Evolutionary conservation across 2,113 vertebrate genomes (phyloP), one percentile per base, ranked within the genome.

Genomic region (Nematolebias whitei): DNA sequence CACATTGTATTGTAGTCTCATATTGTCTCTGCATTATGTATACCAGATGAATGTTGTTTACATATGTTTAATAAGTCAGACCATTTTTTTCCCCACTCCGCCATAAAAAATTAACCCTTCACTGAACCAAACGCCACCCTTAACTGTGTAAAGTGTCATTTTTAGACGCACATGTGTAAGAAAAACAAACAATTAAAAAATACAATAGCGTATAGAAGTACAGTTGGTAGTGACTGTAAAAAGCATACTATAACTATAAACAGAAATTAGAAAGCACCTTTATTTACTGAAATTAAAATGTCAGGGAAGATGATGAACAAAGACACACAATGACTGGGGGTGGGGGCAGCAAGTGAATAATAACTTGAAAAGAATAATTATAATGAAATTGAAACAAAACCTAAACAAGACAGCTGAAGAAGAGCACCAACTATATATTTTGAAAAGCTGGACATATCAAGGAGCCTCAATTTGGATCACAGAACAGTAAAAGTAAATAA

Each of bases 41-140:
- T 58, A 68, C 62, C 51, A 79, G 74, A 89, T 83, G 69, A 76
- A 90, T 84, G 74, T 77, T 87, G 75, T 83, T 87, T 86, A 90
- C 64, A 84, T 60, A 70, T 76, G 55, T 86, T 84, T 71, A 80
- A 71, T 77, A 78, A 59, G 61, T 85, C 18, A 9, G 54, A 8
- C 41, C 22, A 50, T 78, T 72, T 70, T 32, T 35, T 48, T 26
- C 3, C 2, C 7, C 29, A 32, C 19, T 65, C 64, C 32, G 50
- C 66, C 35, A 26, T 26, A 35, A 59, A n/a, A 35, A 66, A 68
- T 66, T 2, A 71, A 39, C 23, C 11, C 26, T 48, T 61, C 12
- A 32, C 23, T 3, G 39, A 51, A 51, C n/a, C 12, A 45, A 72
- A 73, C 55, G 5, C n/a, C 22, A 13, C 24, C 13, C 9, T 13